Evolutionary conservation across 2,797 vertebrate species (phyloP).

Genomic region (Phylloscopus collybita): DNA sequence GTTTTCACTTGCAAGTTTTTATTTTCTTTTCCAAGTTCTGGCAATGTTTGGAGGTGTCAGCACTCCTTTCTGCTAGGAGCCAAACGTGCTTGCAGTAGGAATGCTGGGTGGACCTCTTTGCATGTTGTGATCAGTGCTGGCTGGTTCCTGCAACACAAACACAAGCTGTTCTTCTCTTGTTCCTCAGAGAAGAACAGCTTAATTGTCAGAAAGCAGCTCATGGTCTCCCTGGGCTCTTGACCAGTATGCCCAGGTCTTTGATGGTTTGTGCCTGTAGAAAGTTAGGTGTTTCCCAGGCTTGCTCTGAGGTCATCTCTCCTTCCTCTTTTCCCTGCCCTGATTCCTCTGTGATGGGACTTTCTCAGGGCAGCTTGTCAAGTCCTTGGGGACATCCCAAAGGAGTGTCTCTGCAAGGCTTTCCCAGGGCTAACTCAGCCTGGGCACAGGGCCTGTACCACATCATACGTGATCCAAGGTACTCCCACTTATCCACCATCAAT

Average conservation of each 20-base stretch:
- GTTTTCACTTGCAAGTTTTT: not conserved
- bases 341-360: not conserved
- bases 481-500: not conserved
- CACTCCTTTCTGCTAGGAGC: not conserved
- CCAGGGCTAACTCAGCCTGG: not conserved
- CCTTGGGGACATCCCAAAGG: not conserved
- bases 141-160: not conserved
- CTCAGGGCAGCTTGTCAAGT: not conserved
- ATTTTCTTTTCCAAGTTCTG: not conserved
- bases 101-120: not conserved
- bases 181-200: not conserved
- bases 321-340: not conserved
- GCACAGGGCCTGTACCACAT: not conserved
- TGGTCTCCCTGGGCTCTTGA: not conserved
- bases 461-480: not conserved
- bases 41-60: not conserved
- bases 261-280: not conserved
- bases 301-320: not conserved
- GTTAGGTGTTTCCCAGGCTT: not conserved
- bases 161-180: too few relatives aligned
- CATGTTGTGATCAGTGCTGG: rapidly evolving
- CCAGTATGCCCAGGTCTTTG: not conserved
- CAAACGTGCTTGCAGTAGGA: not conserved
- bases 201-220: not conserved
- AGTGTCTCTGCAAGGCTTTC: not conserved